A percentile compares a stretch with the other conserved stretches of the same genome.
These are phyloP conservation scores for Berghia stephanieae DNA, from an alignment of 1,140 invertebrate genomes.

Conservation along the genomic window DNA sequence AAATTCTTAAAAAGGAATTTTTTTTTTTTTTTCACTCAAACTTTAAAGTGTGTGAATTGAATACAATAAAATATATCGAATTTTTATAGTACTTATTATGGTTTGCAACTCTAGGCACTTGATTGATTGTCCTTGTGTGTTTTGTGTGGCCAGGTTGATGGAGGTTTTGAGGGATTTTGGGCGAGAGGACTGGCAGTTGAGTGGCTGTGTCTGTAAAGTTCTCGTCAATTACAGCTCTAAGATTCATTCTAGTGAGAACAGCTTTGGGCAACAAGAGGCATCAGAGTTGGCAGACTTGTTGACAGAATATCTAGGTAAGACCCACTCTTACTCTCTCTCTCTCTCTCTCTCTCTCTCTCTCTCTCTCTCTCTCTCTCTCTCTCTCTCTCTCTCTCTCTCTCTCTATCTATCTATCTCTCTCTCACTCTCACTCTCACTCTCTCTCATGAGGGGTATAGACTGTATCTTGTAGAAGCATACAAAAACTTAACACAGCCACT, in stretches of 20 bases:
- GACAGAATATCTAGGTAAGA: slow-evolving; percentile 61
- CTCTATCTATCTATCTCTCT: too few species aligned
- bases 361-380: background rate
- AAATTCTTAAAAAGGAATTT: too few species aligned
- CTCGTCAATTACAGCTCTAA: slow-evolving; percentile 80
- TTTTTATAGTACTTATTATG: too few species aligned
- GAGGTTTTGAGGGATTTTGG: slow-evolving; percentile 70
- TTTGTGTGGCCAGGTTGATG: slow-evolving; percentile 72
- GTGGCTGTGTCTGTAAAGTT: slow-evolving; percentile 74
- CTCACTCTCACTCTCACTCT: background rate
- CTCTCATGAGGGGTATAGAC: background rate
- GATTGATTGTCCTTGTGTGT: too few species aligned
- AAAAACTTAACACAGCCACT: too few species aligned
- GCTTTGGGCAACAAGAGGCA: slow-evolving; percentile 58
- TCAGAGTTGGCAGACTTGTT: slow-evolving; percentile 58
- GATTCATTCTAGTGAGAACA: slow-evolving; percentile 59
- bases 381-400: background rate
- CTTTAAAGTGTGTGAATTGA: too few species aligned
- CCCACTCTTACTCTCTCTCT: background rate
- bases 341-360: background rate
- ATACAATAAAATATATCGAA: too few species aligned
- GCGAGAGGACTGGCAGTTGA: slow-evolving; percentile 73
- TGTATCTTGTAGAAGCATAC: too few species aligned
- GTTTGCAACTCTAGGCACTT: too few species aligned
- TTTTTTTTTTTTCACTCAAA: too few species aligned